Percentiles rank a stretch among this genome's conserved stretches.
Evolutionary conservation across 2,888 invertebrate species (phyloP).

Genomic region (Ryuthela nishihirai): DNA sequence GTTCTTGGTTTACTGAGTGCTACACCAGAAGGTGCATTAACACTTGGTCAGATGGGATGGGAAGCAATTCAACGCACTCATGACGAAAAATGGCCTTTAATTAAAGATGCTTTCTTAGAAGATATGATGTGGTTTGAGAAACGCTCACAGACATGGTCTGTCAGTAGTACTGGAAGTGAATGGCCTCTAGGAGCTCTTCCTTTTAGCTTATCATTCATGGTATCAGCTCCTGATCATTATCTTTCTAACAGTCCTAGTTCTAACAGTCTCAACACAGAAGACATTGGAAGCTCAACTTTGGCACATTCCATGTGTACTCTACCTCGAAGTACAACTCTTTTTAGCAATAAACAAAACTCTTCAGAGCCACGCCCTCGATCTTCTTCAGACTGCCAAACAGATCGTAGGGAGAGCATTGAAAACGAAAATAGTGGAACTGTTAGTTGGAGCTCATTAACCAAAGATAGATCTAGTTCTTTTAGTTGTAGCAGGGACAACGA

Average conservation of each 20-base stretch:
- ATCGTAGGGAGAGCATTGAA: conserved; percentile 6
- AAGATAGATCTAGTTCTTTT: conserved; percentile 6
- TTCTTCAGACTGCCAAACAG: conserved; percentile 32
- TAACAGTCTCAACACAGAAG: conserved; percentile 12
- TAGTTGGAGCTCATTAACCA: conserved; percentile 25
- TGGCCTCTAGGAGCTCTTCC: conserved; percentile 22
- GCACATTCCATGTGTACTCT: conserved; percentile 3
- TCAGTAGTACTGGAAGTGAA: conserved; percentile 38
- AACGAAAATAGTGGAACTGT: conserved; percentile 21
- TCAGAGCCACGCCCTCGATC: conserved; percentile 24
- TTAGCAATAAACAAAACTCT: conserved; percentile 1
- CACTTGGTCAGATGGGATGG: conserved; percentile 65
- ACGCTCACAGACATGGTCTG: conserved; percentile 32
- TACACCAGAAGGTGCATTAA: conserved; percentile 76
- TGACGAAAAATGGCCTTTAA: conserved; percentile 70
- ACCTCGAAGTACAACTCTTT: not conserved
- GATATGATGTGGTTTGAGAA: conserved; percentile 16
- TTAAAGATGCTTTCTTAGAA: conserved; percentile 55
- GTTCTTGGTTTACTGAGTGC: conserved; percentile 79
- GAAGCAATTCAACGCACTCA: conserved; percentile 66
- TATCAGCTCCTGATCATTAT: conserved; percentile 5
- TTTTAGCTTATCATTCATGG: conserved; percentile 24
- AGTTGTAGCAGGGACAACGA: conserved; percentile 3
- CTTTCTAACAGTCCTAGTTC: conserved; percentile 19
- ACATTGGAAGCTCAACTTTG: conserved; percentile 6